Percentiles rank a stretch among this genome's conserved stretches.
Conservation (phyloP, 1,140 invertebrate genomes). For the Drosophila ambigua region DNA sequence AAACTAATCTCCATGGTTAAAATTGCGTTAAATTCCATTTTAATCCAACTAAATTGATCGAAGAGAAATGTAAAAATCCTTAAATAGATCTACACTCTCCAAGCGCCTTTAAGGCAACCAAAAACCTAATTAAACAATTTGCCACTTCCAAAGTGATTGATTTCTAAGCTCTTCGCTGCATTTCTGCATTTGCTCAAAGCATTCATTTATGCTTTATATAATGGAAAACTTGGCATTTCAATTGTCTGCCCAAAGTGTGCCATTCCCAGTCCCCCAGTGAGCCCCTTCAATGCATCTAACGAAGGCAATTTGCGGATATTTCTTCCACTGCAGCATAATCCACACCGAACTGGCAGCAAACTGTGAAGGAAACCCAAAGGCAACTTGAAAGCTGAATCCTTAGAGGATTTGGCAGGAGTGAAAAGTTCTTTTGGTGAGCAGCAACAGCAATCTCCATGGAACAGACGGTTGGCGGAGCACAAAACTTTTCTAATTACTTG, state of each 20-base stretch:
- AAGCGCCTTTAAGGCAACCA: too few relatives aligned
- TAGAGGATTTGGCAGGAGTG: not conserved
- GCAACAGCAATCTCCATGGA: slow-evolving; percentile 45
- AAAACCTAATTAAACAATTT: too few relatives aligned
- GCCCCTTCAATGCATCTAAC: slow-evolving; percentile 36
- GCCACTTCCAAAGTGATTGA: too few relatives aligned
- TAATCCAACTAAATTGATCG: too few relatives aligned
- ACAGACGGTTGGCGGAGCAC: too few relatives aligned
- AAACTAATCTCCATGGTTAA: too few relatives aligned
- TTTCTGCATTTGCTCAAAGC: too few relatives aligned
- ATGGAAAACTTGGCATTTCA: slow-evolving; percentile 21
- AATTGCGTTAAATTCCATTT: too few relatives aligned
- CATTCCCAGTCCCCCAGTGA: not conserved
- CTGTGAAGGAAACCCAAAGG: slow-evolving; percentile 10
- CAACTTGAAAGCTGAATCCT: slow-evolving; percentile 15
- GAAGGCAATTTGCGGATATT: slow-evolving; percentile 48
- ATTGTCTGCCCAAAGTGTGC: slow-evolving; percentile 23
- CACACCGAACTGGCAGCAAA: slow-evolving; percentile 24
- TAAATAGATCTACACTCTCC: too few relatives aligned
- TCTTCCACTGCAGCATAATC: slow-evolving; percentile 28
- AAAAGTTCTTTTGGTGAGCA: slow-evolving; percentile 12
- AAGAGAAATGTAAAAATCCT: too few relatives aligned
- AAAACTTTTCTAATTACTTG: slow-evolving; percentile 66
- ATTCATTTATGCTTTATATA: not conserved
- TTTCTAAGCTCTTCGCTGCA: too few relatives aligned